Percentiles rank a stretch among this genome's conserved stretches.
Conservation (phyloP, 2,113 vertebrate species). For the Vulpes ferrilata region DNA sequence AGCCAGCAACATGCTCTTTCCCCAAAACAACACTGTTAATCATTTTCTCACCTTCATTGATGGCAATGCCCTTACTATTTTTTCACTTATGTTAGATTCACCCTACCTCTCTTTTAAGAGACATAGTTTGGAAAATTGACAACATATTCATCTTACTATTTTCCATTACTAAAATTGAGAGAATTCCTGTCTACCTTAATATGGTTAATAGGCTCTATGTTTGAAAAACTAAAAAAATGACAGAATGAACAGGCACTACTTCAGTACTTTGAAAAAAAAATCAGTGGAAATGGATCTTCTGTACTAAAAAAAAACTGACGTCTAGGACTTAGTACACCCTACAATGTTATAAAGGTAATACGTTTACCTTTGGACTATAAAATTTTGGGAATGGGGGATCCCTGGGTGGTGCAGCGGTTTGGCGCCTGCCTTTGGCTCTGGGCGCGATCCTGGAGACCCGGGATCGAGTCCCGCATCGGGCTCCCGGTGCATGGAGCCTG, state of each 20-base stretch:
- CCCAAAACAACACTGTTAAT: constrained; percentile 53
- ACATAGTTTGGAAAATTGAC: constrained; percentile 38
- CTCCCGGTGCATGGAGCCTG: no score
- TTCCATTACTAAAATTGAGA: constrained; percentile 42
- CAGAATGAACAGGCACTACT: no score
- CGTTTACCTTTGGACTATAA: not conserved
- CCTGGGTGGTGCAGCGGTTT: no score
- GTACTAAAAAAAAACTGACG: not conserved
- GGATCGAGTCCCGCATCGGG: no score
- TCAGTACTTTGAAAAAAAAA: not conserved
- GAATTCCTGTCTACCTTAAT: not conserved
- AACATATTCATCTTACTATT: constrained; percentile 28
- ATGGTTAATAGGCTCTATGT: not conserved
- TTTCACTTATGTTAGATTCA: constrained; percentile 2
- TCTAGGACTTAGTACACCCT: not conserved
- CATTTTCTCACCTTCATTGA: constrained; percentile 45
- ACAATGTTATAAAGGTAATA: not conserved
- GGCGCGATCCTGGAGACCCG: no score
- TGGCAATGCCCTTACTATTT: not conserved
- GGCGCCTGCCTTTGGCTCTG: no score
- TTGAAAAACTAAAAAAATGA: constrained; percentile 26
- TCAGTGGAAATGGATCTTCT: not conserved
- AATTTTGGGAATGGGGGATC: not conserved
- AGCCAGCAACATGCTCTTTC: not conserved
- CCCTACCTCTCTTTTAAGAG: not conserved